Evolutionary conservation across 2,888 invertebrate genomes (phyloP).

Genomic region (Oxyteleia sp.): DNA sequence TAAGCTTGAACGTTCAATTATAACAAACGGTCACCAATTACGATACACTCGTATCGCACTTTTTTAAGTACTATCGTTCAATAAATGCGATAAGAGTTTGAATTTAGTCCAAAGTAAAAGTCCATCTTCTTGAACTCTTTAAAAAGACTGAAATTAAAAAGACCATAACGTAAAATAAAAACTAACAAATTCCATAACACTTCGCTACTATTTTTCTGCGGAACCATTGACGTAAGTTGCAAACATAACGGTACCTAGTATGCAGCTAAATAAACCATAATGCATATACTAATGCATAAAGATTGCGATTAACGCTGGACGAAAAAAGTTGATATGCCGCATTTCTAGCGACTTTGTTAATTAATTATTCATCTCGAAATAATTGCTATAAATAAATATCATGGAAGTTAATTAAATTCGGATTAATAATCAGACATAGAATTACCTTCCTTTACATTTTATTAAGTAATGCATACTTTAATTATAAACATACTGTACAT

Average conservation of each 20-base stretch:
- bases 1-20: conserved; percentile 9
- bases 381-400: background rate
- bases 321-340: conserved; percentile 22
- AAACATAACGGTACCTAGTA: background rate
- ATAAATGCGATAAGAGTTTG: conserved; percentile 11
- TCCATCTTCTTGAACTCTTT: background rate
- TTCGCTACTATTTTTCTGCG: background rate
- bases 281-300: conserved; percentile 6
- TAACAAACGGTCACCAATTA: conserved; percentile 1
- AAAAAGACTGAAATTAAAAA: too few relatives aligned
- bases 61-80: background rate
- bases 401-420: background rate
- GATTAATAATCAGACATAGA: background rate
- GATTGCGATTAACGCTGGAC: background rate
- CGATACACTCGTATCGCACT: conserved; percentile 8
- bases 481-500: background rate
- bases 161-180: background rate
- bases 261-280: conserved; percentile 17
- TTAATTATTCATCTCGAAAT: background rate
- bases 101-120: conserved; percentile 17
- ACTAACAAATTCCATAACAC: background rate
- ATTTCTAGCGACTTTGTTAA: background rate
- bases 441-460: too few relatives aligned
- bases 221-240: conserved; percentile 1
- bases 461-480: too few relatives aligned